Evolutionary conservation across 2,113 vertebrate species (phyloP).

Genomic region (Etheostoma cragini): DNA sequence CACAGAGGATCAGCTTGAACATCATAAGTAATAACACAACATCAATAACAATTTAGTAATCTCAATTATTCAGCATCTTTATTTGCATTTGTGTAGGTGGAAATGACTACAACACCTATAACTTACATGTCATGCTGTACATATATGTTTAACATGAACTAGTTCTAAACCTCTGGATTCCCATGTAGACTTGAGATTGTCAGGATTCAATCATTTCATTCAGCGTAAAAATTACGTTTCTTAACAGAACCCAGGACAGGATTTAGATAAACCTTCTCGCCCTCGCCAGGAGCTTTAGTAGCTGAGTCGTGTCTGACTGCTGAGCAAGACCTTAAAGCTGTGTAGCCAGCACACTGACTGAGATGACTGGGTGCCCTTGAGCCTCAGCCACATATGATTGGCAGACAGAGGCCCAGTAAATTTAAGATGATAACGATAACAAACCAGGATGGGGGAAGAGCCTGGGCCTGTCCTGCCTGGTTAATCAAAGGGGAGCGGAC

Average conservation of each 20-base stretch:
- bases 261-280: constrained; percentile 63
- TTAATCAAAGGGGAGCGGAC: constrained; percentile 10
- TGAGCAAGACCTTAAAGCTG: constrained; percentile 65
- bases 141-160: not conserved
- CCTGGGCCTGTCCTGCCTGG: constrained; percentile 27
- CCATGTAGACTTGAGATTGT: not conserved
- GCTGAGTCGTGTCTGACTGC: constrained; percentile 51
- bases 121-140: not conserved
- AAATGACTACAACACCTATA: not conserved
- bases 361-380: constrained; percentile 66
- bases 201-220: constrained; percentile 39
- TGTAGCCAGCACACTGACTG: constrained; percentile 42
- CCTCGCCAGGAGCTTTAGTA: constrained; percentile 40
- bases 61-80: not conserved
- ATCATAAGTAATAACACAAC: constrained; percentile 75
- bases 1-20: constrained; percentile 77
- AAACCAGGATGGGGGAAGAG: constrained; percentile 19
- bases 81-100: not conserved
- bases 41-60: not conserved
- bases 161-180: not conserved
- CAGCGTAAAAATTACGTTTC: constrained; percentile 40
- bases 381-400: constrained; percentile 69
- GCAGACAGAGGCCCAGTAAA: constrained; percentile 68
- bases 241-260: constrained; percentile 37
- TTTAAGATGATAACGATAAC: constrained; percentile 76